Base-by-base conservation (phyloP, 2,888 invertebrate species). In the Galeopsomyia nigrocyanea region DNA sequence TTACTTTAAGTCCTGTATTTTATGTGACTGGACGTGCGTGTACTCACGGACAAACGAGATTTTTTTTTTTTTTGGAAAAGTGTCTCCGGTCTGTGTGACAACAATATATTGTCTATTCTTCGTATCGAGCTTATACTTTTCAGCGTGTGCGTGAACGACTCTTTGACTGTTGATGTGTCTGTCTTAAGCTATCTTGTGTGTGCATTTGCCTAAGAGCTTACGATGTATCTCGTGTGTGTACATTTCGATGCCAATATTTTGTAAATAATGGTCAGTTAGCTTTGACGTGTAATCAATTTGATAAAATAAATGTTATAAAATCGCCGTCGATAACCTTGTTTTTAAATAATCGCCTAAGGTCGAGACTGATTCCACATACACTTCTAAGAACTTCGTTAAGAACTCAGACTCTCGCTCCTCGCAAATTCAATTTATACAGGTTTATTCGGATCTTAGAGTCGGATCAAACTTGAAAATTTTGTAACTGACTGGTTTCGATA, bases 301-400 rank as follows among this genome's bases (percentile, higher is more conserved):
- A 70, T 70, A 63, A 64, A 70, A 58, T 7, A 19, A 64, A 64
- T 62, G 62, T 64, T 70, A 58, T 63, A 58, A 50, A 70, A 70
- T 39, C 50, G 58, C 14, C 58, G 9, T 51, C 9, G 64, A 64
- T 64, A 70, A 51, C n/a, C 26, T 26, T 31, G 46, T 66, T 49
- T 62, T 58, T 50, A 31, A 31, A 31, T 31, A 31, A 31, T 31
- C 7, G 31, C 3, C 31, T 7, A 5, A 7, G 7, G 3, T 7
- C 31, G 7, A 31, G 31, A 31, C 31, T 31, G 3, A 31, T 31
- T 31, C 7, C 7, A 31, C n/a, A 31, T 31, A 7, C 7, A 31
- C 31, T 31, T 31, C 31, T 7, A 31, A 31, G 3, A 31, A 31
- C 31, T 5, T 31, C 7, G 7, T 3, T 5, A 31, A 5, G 7